Conservation (phyloP, 2,113 vertebrate genomes). For the Pterocles gutturalis region DNA sequence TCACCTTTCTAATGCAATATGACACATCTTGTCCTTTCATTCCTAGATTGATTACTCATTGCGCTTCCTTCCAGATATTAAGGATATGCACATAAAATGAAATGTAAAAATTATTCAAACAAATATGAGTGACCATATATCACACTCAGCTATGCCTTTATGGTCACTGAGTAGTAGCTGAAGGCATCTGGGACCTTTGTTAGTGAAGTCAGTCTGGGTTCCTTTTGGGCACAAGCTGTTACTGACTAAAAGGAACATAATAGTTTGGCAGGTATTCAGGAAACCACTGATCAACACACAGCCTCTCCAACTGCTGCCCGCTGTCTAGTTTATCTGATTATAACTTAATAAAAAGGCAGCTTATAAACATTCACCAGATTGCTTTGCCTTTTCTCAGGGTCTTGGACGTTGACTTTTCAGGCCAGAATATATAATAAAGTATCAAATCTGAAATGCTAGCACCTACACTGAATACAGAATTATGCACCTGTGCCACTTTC, state of each 20-base stretch:
- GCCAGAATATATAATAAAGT: neutral
- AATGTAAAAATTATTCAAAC: neutral
- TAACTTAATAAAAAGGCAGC: neutral
- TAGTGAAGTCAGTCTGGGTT: neutral
- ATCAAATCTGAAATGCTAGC: neutral
- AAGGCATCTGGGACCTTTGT: slow-evolving; percentile 4
- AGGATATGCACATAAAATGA: neutral
- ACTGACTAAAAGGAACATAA: neutral
- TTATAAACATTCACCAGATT: neutral
- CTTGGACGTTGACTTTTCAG: neutral
- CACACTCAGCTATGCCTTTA: neutral
- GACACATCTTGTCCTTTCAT: neutral
- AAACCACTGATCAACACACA: neutral
- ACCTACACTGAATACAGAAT: neutral
- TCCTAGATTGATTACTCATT: neutral
- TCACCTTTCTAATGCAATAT: neutral
- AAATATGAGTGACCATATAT: neutral
- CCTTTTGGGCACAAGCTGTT: slow-evolving; percentile 6
- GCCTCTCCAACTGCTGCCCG: neutral
- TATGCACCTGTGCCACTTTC: neutral
- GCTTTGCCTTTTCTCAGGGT: neutral
- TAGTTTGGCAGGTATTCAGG: slow-evolving; percentile 9
- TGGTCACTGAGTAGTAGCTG: neutral
- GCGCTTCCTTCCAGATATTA: neutral
- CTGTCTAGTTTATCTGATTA: slow-evolving; percentile 6